Evolutionary conservation across 1,140 invertebrate species (phyloP), one percentile per base, ranked within the genome.

Genomic region (Apis dorsata): DNA sequence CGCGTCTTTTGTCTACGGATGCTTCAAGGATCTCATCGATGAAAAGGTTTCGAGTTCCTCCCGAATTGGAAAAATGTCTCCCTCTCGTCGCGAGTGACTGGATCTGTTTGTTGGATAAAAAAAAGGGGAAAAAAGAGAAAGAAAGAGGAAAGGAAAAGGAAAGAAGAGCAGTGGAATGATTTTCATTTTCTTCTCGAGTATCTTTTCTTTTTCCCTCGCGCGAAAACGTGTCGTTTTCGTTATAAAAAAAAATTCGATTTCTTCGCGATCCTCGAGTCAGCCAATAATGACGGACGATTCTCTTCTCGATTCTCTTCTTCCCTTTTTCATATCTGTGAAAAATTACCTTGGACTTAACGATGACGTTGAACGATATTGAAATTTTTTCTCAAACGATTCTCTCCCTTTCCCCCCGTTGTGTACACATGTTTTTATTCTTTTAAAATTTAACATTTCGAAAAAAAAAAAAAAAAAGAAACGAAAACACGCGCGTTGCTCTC

Each of bases 181-280:
- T 62, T 75, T 66, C 70, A 63, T 87, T 83, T 70, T 59, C 69
- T 24, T 15, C 12, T 12, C 19, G 63, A 65, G 12, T 3, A 34
- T 1, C 2, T 34, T 34, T 51, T 21, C 1, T 12, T 72, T 24
- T 28, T 73, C 65, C 24, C 8, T 21, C 74, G 57, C 59, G n/a
- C 5, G 49, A 76, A 80, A 76, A 80, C 63, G 81, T 55, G 76
- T 11, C 65, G 62, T 69, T n/a, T 65, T 84, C 65, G 62, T 69
- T n/a, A 66, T 84, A 86, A 87, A 84, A 86, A 86, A 51, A 74
- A 74, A 87, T 87, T 86, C 77, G 72, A 87, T 87, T 84, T 81
- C 81, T 60, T 34, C 34, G 44, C 70, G 62, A 70, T 72, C 59
- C 66, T 60, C n/a, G 65, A 19, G 12, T 44, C 34, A 34, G 78